These are phyloP conservation scores for Emys orbicularis DNA, from an alignment of 2,797 vertebrate species.

Conservation along the genomic window DNA sequence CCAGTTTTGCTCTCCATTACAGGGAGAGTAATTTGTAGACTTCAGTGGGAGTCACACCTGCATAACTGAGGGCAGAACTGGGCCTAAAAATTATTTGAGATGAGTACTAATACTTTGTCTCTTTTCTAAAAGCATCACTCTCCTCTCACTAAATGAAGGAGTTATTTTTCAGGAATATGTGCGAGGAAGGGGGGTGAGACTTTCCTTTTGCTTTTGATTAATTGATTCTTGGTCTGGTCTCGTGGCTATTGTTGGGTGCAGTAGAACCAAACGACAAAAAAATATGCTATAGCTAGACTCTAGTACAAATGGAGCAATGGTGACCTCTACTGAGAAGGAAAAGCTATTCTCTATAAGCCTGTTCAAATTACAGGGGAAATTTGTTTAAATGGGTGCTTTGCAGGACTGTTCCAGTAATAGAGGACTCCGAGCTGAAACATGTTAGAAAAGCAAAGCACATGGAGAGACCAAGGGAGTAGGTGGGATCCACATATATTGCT, in stretches of 20 bases:
- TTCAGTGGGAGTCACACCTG: neutral
- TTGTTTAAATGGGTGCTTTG: neutral
- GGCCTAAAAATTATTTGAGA: neutral
- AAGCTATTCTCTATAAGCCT: neutral
- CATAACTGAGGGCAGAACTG: neutral
- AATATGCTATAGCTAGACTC: fast-evolving
- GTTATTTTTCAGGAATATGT: neutral
- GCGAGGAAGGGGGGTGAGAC: neutral
- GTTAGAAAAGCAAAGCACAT: neutral
- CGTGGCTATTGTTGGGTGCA: neutral
- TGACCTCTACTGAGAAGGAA: neutral
- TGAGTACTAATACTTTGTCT: neutral
- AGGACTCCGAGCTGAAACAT: fast-evolving
- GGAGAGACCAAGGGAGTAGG: neutral
- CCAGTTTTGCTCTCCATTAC: neutral
- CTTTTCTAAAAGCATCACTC: neutral
- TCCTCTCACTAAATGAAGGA: neutral
- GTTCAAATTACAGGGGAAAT: neutral
- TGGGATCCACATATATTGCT: neutral
- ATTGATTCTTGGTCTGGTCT: neutral
- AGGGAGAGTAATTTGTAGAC: neutral
- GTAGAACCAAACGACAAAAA: neutral
- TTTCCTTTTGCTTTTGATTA: neutral
- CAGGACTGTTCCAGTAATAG: neutral
- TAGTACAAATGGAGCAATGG: neutral